Evolutionary conservation across 2,113 vertebrate species (phyloP).

Genomic region (Eolophus roseicapilla): DNA sequence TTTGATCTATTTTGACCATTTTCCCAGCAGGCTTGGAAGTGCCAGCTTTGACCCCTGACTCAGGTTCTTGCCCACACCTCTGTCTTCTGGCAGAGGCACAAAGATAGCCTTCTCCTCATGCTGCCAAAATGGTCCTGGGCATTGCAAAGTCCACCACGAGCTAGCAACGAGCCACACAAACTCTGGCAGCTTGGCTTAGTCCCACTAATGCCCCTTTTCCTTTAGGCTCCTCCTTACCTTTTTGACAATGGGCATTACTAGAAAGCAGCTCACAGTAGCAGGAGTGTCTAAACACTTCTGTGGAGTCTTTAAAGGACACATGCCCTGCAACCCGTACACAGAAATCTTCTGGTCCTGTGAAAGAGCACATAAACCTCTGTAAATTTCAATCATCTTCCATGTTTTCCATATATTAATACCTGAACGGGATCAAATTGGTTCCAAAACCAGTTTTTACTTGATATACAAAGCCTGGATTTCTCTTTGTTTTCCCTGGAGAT

Average conservation of each 20-base stretch:
- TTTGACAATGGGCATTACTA: constrained; percentile 81
- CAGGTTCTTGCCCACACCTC: constrained; percentile 4
- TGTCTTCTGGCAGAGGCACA: neutral
- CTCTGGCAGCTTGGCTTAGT: neutral
- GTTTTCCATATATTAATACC: neutral
- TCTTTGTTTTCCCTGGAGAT: neutral
- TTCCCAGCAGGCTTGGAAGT: constrained; percentile 3
- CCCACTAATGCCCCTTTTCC: neutral
- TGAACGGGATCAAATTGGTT: neutral
- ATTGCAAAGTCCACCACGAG: neutral
- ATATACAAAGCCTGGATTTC: neutral
- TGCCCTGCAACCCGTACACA: constrained; percentile 92
- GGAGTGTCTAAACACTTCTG: constrained; percentile 88
- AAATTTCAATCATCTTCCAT: neutral
- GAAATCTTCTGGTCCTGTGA: constrained; percentile 92
- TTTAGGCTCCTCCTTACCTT: constrained; percentile 77
- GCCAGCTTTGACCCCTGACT: constrained; percentile 8
- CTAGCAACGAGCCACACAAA: neutral
- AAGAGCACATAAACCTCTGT: neutral
- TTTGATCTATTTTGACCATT: constrained; percentile 36
- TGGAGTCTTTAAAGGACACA: constrained; percentile 91
- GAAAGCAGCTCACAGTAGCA: constrained; percentile 88
- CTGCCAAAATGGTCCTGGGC: constrained; percentile 7
- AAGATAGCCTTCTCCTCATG: neutral
- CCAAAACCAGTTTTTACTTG: neutral